Base-by-base conservation (phyloP, 1,140 invertebrate genomes). In the Helicoverpa zea region DNA sequence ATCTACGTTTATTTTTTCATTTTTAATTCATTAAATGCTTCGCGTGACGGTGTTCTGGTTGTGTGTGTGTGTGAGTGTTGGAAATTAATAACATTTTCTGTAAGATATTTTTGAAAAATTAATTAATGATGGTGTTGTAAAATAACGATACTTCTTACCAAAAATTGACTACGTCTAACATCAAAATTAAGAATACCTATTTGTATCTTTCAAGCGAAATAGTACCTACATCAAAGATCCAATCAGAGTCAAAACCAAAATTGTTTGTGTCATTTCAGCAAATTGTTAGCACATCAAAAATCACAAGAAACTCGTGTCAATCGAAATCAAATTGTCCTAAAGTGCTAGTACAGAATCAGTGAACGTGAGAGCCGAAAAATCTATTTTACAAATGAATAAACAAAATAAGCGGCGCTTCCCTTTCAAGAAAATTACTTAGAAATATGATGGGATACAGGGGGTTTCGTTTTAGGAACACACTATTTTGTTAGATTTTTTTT, bases 311-410 rank as follows among this genome's bases (percentile, higher is more conserved):
- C 30, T 11, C n/a, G 5, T 18, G 47, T 72, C 12, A 52, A 30
- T 76, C 35, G 56, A 30, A 63, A 76, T 51, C 11, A 58, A 76
- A 76, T 76, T 63, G 73, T 49, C 43, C 43, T 18, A 76, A 63
- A 76, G 73, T 76, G 73, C 16, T 49, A n/a, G 73, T 63, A 43
- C 18, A n/a, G 56, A 76, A 63, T 76, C 73, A 63, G 35, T 12
- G 73, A 75, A 43, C 58, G 73, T 51, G 73, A 49, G 73, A 76
- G 73, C 35, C 23, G 58, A 59, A 74, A 84, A 80, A 84, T 82
- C 82, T 81, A 82, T 84, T 84, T 84, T 68, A 84, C 83, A 82
- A 82, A 84, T 82, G 83, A 84, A 84, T 84, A 84, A 84, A 84
- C 81, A 84, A 84, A 77, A 80, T 79, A 81, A 77, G 73, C 70